These are phyloP conservation scores for Melopsittacus undulatus DNA, from an alignment of 2,797 vertebrate genomes.

Conservation along the genomic window DNA sequence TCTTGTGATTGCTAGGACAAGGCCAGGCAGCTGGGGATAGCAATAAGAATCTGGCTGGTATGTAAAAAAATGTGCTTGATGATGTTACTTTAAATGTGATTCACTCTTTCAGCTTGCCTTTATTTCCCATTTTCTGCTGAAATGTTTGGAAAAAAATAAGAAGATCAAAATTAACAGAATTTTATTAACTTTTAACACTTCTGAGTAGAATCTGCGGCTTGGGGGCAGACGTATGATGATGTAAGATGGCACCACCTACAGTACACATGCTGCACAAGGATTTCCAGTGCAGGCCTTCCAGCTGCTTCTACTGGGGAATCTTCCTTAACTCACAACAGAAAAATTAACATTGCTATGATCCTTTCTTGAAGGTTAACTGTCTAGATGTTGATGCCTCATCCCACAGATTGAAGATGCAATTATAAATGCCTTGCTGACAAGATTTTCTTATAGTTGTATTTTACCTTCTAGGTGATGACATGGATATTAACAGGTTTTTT, in stretches of 20 bases:
- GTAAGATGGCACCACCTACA: accelerated
- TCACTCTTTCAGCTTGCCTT: neutral
- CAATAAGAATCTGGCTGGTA: neutral
- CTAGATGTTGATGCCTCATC: neutral
- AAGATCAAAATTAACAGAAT: neutral
- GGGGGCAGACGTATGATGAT: neutral
- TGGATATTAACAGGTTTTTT: neutral
- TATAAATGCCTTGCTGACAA: neutral
- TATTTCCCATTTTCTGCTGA: neutral
- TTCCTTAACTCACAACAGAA: neutral
- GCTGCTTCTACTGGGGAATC: neutral
- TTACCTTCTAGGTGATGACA: neutral
- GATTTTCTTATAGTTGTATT: neutral
- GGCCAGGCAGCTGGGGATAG: neutral
- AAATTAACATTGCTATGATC: neutral
- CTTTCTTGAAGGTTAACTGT: neutral
- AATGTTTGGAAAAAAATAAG: neutral
- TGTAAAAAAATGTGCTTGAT: neutral
- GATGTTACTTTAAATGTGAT: neutral
- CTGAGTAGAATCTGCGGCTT: neutral
- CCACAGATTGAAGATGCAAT: neutral
- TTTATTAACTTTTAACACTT: neutral
- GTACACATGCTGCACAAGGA: neutral
- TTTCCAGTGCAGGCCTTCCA: neutral
- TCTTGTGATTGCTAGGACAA: neutral